Conservation (phyloP, 2,888 invertebrate genomes). For the Geotrupes spiniger region DNA sequence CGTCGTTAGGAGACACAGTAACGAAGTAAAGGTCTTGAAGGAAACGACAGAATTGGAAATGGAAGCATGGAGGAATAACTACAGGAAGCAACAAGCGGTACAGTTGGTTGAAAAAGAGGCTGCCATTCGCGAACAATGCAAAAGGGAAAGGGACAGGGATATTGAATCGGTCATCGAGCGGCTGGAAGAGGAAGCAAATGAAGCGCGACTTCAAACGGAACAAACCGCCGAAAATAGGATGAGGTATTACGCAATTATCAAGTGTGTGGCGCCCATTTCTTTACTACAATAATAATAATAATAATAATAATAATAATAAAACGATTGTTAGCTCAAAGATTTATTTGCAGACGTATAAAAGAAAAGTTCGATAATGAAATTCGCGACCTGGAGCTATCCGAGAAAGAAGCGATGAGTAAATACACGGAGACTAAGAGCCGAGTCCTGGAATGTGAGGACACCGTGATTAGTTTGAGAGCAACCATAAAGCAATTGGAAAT, state of each 20-base stretch:
- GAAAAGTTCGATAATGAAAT: constrained; percentile 76
- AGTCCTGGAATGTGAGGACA: constrained; percentile 64
- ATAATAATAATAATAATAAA: no score
- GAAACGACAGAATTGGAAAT: constrained; percentile 61
- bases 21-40: constrained; percentile 56
- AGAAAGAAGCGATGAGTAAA: constrained; percentile 64
- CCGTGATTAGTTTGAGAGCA: constrained; percentile 56
- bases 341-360: constrained; percentile 61
- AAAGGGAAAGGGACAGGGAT: constrained; percentile 73
- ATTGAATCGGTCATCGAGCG: constrained; percentile 71
- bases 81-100: constrained; percentile 60
- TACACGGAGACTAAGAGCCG: constrained; percentile 66
- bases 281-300: no score
- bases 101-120: constrained; percentile 65
- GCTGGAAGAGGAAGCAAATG: constrained; percentile 64
- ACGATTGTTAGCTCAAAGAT: background rate
- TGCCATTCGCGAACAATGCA: constrained; percentile 66
- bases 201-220: constrained; percentile 57
- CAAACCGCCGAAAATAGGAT: constrained; percentile 58
- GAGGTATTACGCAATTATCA: constrained; percentile 27
- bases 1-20: constrained; percentile 51
- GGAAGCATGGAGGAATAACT: constrained; percentile 63
- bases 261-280: no score
- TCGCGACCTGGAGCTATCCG: constrained; percentile 63
- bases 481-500: constrained; percentile 64